phyloP scores from a whole-genome alignment of 2,113 vertebrate species.

The Cranoglanis bouderius region DNA sequence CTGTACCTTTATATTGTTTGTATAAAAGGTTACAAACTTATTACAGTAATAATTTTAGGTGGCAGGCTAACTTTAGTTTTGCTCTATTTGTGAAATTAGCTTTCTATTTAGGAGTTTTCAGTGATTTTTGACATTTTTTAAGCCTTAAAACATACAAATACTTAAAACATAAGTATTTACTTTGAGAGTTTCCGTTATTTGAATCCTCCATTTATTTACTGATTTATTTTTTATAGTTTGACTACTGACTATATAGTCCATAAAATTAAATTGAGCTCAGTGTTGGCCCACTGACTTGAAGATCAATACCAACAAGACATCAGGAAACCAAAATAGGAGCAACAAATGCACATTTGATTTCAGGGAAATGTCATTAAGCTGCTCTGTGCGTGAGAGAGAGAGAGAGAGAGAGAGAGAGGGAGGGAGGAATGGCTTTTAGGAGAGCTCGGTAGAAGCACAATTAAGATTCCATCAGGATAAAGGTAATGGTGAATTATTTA shows the following conservation, averaged over 20 bases:
- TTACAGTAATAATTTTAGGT: neutral
- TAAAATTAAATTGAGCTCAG: neutral
- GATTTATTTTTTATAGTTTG: neutral
- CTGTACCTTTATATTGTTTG: neutral
- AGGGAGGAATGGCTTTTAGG: constrained; percentile 70
- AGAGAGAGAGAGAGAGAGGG: constrained; percentile 65
- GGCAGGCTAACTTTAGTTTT: neutral
- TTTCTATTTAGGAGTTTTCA: neutral
- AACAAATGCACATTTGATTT: constrained; percentile 47
- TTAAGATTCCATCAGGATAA: constrained; percentile 85
- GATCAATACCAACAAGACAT: constrained; percentile 37
- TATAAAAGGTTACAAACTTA: neutral
- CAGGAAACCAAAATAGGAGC: constrained; percentile 31
- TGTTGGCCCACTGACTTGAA: neutral
- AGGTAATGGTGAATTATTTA: constrained; percentile 80
- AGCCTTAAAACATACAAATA: too few relatives aligned
- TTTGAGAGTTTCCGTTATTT: too few relatives aligned
- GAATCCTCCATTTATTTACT: too few relatives aligned
- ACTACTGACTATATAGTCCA: neutral
- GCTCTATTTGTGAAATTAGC: neutral
- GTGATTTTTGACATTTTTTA: neutral
- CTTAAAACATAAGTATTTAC: too few relatives aligned
- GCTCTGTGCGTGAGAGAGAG: constrained; percentile 53
- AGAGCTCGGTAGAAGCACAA: constrained; percentile 69
- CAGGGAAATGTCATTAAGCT: constrained; percentile 42